A percentile compares a stretch with the other conserved stretches of the same genome.
These are phyloP conservation scores for Chloroceryle inda DNA, from an alignment of 2,797 vertebrate species.

Conservation along the genomic window DNA sequence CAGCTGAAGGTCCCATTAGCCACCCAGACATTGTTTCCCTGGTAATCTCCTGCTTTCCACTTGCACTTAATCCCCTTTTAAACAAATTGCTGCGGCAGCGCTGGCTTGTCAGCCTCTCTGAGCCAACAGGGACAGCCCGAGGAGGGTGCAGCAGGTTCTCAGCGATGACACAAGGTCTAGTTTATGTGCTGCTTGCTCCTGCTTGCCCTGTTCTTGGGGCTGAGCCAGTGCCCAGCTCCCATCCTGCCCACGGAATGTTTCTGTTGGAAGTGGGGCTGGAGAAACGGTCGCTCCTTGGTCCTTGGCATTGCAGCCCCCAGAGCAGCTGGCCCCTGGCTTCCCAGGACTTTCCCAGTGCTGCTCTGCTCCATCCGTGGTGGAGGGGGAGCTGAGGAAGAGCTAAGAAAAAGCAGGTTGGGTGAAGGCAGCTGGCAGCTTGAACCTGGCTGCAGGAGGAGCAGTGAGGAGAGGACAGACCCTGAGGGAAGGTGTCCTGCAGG, in stretches of 20 bases:
- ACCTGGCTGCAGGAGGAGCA: not conserved
- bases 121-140: fast-evolving
- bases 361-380: too few species aligned
- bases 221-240: fast-evolving
- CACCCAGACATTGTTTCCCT: not conserved
- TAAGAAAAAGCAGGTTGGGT: not conserved
- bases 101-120: not conserved
- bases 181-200: not conserved
- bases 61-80: constrained; percentile 61
- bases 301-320: not conserved
- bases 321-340: not conserved
- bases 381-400: not conserved
- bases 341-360: too few species aligned
- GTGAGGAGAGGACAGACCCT: too few species aligned
- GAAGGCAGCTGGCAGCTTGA: not conserved
- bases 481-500: not conserved
- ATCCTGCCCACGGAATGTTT: not conserved
- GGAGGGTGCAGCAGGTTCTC: not conserved
- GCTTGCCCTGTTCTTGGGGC: too few species aligned
- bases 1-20: not conserved
- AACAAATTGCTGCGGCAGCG: constrained; percentile 2
- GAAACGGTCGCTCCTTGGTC: not conserved
- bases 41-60: not conserved
- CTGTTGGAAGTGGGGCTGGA: not conserved
- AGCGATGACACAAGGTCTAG: fast-evolving